Base-by-base conservation (phyloP, 2,113 vertebrate species). In the Perognathus longimembris region DNA sequence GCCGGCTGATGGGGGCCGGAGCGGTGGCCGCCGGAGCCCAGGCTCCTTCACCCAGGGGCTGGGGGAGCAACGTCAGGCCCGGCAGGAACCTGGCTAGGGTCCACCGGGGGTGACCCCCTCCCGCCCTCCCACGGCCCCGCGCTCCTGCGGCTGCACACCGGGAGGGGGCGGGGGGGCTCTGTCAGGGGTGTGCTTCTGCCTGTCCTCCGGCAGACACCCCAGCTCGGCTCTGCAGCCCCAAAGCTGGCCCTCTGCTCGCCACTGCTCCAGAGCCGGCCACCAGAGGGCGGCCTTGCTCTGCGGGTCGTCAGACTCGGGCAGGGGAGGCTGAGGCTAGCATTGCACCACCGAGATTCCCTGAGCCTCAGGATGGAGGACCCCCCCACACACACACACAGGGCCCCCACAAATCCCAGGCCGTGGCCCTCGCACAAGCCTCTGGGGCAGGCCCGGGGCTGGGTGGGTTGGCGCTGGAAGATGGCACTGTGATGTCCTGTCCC, bases 201-300 rank as follows among this genome's bases (percentile, higher is more conserved):
- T n/a, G n/a, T n/a, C n/a, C n/a, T n/a, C n/a, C n/a, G n/a, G n/a
- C n/a, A n/a, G n/a, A 45, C 45, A 7, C 45, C 30, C 30, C 50
- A 22, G 20, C 20, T 28, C 54, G 12, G 22, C 15, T 21, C 54
- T 45, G 54, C 14, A 84, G 18, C 26, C 54, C 50, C 50, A 54
- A 54, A 54, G 12, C 50, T 17, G 3, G 14, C 50, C 50, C 45
- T 5, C 22, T 2, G 6, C 8, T 28, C 24, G 17, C 75, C 15
- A 83, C 73, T 80, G 57, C 81, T 80, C 84, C 85, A 75, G 32
- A 78, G 24, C 34, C 0, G 50, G 32, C 69, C 96, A 1, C 95
- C 84, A 97, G 96, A 95, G 94, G 89, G 84, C 15, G 18, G 24
- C 40, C 30, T 92, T 57, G 59, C 32, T 2, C 77, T 32, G 42